A percentile compares a stretch with the other conserved stretches of the same genome.
phyloP scores from a whole-genome alignment of 2,797 vertebrate genomes.

The Amphiprion clarkii region DNA sequence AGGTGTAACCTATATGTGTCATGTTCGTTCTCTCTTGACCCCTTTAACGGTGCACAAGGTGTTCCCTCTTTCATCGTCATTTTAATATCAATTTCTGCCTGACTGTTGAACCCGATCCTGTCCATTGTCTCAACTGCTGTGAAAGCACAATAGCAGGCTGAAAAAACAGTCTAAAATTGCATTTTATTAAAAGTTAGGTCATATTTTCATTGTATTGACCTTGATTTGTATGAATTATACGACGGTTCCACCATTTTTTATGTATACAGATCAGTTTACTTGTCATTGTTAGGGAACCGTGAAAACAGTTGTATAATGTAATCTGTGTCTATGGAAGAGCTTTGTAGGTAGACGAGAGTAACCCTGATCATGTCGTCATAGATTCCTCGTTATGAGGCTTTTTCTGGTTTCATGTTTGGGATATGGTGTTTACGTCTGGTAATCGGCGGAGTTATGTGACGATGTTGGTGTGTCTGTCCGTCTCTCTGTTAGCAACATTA shows the following conservation, averaged over 20 bases:
- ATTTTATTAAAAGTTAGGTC: background rate
- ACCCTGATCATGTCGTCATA: background rate
- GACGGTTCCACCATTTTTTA: background rate
- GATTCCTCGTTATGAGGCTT: too few relatives aligned
- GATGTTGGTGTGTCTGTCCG: too few relatives aligned
- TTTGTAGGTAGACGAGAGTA: background rate
- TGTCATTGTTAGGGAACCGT: background rate
- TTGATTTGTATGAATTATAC: background rate
- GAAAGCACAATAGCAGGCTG: constrained; percentile 5
- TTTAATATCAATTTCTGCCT: constrained; percentile 39
- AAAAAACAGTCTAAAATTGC: constrained; percentile 10
- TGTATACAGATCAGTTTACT: background rate
- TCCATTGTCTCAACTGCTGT: constrained; percentile 44
- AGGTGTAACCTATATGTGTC: constrained; percentile 26
- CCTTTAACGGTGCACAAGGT: constrained; percentile 32
- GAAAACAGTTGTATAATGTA: background rate
- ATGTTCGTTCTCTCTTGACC: constrained; percentile 32
- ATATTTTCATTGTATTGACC: constrained; percentile 5
- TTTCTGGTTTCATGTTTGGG: too few relatives aligned
- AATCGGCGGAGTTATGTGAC: too few relatives aligned
- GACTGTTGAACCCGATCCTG: constrained; percentile 30
- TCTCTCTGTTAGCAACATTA: too few relatives aligned
- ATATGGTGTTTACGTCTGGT: too few relatives aligned
- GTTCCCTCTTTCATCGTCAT: constrained; percentile 47
- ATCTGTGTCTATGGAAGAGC: constrained; percentile 1